Evolutionary conservation across 2,113 vertebrate species (phyloP).

Genomic region (Mustelus asterias): DNA sequence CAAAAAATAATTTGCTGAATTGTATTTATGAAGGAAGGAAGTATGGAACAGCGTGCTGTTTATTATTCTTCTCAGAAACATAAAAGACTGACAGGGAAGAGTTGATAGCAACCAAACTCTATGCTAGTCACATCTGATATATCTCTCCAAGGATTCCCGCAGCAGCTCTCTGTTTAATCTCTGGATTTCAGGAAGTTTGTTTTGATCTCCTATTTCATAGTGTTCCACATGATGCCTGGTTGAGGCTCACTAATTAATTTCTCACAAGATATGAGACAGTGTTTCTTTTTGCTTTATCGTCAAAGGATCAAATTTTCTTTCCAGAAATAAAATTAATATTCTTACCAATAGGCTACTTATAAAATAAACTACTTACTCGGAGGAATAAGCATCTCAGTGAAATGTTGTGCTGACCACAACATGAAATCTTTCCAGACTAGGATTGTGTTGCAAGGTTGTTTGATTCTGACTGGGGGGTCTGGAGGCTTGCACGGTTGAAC

Average conservation of each 20-base stretch:
- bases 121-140: constrained; percentile 18
- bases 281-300: not conserved
- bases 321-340: not conserved
- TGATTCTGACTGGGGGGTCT: no score
- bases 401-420: not conserved
- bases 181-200: constrained; percentile 25
- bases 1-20: not conserved
- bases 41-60: not conserved
- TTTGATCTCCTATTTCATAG: not conserved
- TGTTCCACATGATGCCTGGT: not conserved
- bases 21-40: not conserved
- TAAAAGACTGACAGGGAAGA: not conserved
- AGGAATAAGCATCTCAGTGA: not conserved
- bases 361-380: not conserved
- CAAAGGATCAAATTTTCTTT: not conserved
- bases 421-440: not conserved
- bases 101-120: not conserved
- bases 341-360: not conserved
- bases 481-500: no score
- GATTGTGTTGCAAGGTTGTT: not conserved
- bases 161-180: constrained; percentile 30
- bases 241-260: not conserved
- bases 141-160: constrained; percentile 9
- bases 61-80: not conserved
- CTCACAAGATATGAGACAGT: not conserved